These are phyloP conservation scores for Lamproptera curius DNA, from an alignment of 2,888 invertebrate genomes.

Conservation along the genomic window DNA sequence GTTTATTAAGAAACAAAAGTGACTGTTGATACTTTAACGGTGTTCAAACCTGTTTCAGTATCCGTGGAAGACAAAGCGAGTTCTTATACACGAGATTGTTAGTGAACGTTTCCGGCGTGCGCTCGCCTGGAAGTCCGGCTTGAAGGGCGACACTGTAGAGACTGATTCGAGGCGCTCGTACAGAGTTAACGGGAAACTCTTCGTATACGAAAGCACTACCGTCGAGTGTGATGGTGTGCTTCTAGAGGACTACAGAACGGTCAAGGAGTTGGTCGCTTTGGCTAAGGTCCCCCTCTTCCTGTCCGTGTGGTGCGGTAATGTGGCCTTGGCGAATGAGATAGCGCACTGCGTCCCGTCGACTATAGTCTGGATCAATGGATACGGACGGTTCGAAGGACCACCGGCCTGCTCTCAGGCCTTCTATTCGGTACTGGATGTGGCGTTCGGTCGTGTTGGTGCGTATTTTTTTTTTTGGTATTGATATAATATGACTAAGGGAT, in stretches of 20 bases:
- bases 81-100: slow-evolving; percentile 49
- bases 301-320: slow-evolving; percentile 47
- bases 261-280: slow-evolving; percentile 44
- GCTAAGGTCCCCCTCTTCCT: slow-evolving; percentile 30
- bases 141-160: background rate
- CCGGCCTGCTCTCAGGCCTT: slow-evolving; percentile 24
- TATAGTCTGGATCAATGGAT: slow-evolving; percentile 48
- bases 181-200: slow-evolving; percentile 24
- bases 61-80: slow-evolving; percentile 41
- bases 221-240: slow-evolving; percentile 25
- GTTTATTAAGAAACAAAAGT: too few species aligned
- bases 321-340: slow-evolving; percentile 48
- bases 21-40: too few species aligned
- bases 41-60: slow-evolving; percentile 43
- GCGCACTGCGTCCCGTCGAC: slow-evolving; percentile 26
- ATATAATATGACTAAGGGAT: too few species aligned
- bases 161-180: slow-evolving; percentile 7
- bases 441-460: background rate
- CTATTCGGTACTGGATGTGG: slow-evolving; percentile 18
- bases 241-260: slow-evolving; percentile 50
- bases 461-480: too few species aligned
- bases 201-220: slow-evolving; percentile 22
- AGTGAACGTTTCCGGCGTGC: slow-evolving; percentile 37
- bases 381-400: slow-evolving; percentile 40
- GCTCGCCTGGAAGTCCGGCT: slow-evolving; percentile 35